Evolutionary conservation across 2,797 vertebrate species (phyloP), one percentile per base, ranked within the genome.

Genomic region (Sardinella longiceps): DNA sequence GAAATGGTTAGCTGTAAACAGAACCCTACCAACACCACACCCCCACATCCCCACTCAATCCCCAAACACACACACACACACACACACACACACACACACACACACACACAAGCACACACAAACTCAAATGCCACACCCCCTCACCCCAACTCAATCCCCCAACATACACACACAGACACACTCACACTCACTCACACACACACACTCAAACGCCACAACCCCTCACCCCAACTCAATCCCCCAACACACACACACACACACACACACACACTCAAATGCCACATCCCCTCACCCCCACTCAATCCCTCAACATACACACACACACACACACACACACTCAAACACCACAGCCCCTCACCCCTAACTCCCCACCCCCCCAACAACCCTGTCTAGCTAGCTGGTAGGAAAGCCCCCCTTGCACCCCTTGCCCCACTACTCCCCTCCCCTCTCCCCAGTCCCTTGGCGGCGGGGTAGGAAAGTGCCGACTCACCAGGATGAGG

Each of bases 401-500:
- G 9, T 28, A 30, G 60, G 60, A 66, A 66, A 63, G 60, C 1
- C 23, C n/a, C 56, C 56, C 56, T 6, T n/a, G n/a, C n/a, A n/a
- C n/a, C 56, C 56, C 11, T 6, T 5, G 1, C 56, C 15, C 53
- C 15, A 51, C 45, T 9, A 45, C 46, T 11, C 7, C 46, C 1
- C 46, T 9, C 9, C 45, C 45, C 9, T 9, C 46, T 48, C 46
- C 46, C 46, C 5, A 48, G 46, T 2, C 48, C 51, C 20, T 5
- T 23, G 56, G 23, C 1, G 6, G 56, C 0, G 56, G 9, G 23
- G 56, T 30, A 33, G 28, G 37, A 60, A 74, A 82, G 51, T 84
- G 80, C 80, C 1, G 81, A 84, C 90, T 86, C 95, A 97, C 98
- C 95, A 97, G 88, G 86, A 99, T 98, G 85, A 98, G 96, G 77